Base-by-base conservation (phyloP, 2,113 vertebrate species). In the Cyprinodon tularosa region DNA sequence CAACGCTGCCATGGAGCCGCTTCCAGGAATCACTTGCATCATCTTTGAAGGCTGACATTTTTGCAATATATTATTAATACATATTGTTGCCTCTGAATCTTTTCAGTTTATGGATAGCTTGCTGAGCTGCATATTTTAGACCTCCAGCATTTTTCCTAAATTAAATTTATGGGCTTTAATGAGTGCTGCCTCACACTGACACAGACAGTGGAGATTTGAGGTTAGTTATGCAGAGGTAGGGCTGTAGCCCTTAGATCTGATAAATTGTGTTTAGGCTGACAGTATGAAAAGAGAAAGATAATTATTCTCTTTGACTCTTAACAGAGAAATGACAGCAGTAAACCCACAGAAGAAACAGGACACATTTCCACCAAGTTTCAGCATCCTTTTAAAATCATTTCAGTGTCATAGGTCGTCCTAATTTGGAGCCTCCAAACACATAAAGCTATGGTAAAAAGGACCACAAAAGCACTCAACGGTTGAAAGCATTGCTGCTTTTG, bases 61-160 rank as follows among this genome's bases (percentile, higher is more conserved):
- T 86, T 66, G 63, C 68, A 15, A 76, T 85, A 84, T 78, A 82
- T 88, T 83, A 91, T 88, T 83, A 81, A 90, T 81, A 80, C 78
- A 68, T 76, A 85, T 90, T 88, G 81, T 88, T 84, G 85, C 74
- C 60, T 82, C 84, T 83, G 77, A 77, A 80, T 85, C 67, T 64
- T 62, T 36, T 40, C 50, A 68, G 62, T 66, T 89, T 84, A 72
- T 66, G 74, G 50, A 42, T 12, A 72, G 47, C 70, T 85, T 6
- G 3, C 39, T 12, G 71, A 74, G 59, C 47, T 7, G 3, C 63
- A 45, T 39, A 70, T 76, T 83, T 68, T 50, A 48, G 68, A 82
- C 67, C 64, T 53, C 73, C 60, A 74, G 77, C 66, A 17, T 71
- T 81, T 74, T 36, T 17, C 60, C 48, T n/a, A 57, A 73, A 78